Percentiles rank a stretch among this genome's conserved stretches.
These are phyloP conservation scores for Nomada ruficornis DNA, from an alignment of 2,888 invertebrate genomes.

Conservation along the genomic window DNA sequence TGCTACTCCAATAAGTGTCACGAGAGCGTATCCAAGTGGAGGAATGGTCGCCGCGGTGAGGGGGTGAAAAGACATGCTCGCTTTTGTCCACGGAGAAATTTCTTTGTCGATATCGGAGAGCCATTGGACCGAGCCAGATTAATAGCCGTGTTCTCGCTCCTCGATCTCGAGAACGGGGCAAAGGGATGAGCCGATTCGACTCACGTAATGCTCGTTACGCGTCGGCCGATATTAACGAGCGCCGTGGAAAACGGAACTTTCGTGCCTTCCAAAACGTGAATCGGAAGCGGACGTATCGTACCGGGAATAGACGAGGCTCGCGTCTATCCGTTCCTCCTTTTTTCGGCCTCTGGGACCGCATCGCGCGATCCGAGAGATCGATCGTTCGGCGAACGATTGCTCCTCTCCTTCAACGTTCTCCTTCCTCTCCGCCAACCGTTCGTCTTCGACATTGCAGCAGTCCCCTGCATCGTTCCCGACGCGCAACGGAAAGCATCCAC, in stretches of 20 bases:
- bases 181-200: conserved; percentile 70
- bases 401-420: background rate
- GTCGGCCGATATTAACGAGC: conserved; percentile 74
- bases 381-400: conserved; percentile 15
- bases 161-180: conserved; percentile 46
- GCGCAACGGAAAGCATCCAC: too few species aligned
- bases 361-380: conserved; percentile 46
- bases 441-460: conserved; percentile 7
- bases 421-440: background rate
- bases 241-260: conserved; percentile 68
- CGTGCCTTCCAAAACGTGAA: conserved; percentile 71
- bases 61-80: conserved; percentile 65
- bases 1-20: conserved; percentile 67
- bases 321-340: conserved; percentile 30
- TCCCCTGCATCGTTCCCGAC: background rate
- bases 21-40: conserved; percentile 46
- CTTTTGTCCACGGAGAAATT: conserved; percentile 73
- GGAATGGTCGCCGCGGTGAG: conserved; percentile 9
- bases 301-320: conserved; percentile 51
- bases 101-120: conserved; percentile 71
- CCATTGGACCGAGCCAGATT: conserved; percentile 72
- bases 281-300: conserved; percentile 71
- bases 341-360: conserved; percentile 9
- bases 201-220: conserved; percentile 76
- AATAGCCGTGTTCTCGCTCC: conserved; percentile 63